phyloP scores from a whole-genome alignment of 2,113 vertebrate genomes.

The Riparia riparia region DNA sequence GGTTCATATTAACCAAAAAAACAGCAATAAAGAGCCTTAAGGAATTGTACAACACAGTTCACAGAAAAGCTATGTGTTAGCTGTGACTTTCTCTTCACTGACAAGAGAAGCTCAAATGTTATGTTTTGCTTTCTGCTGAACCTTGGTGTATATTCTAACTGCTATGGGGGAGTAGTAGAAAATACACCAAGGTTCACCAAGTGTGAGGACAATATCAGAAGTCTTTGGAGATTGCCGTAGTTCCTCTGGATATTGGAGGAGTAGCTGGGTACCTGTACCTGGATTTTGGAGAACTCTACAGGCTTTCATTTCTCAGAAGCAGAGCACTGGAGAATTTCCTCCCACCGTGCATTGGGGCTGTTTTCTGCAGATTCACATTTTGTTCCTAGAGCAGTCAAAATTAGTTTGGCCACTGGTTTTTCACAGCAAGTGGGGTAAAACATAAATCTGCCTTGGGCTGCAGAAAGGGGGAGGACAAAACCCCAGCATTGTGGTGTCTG shows the following conservation, averaged over 20 bases:
- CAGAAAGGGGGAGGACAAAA: neutral
- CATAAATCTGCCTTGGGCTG: neutral
- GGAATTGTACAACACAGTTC: neutral
- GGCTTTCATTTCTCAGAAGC: neutral
- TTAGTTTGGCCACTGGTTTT: neutral
- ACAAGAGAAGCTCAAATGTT: neutral
- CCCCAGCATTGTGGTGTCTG: neutral
- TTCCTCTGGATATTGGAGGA: neutral
- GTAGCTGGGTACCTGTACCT: neutral
- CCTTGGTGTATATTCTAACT: neutral
- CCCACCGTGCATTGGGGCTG: neutral
- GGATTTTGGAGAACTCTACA: neutral
- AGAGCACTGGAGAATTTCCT: neutral
- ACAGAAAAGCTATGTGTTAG: neutral
- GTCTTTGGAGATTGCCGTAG: neutral
- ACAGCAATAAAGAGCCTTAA: neutral
- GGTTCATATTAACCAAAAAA: neutral
- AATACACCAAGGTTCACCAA: too few relatives aligned
- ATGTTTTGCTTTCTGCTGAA: neutral
- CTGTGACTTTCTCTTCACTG: neutral
- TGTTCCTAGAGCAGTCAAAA: neutral
- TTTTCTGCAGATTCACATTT: neutral
- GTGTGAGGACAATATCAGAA: fast-evolving
- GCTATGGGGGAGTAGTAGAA: neutral
- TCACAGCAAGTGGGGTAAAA: neutral